Conservation (phyloP, 2,797 vertebrate genomes). For the Sylvia borin region DNA sequence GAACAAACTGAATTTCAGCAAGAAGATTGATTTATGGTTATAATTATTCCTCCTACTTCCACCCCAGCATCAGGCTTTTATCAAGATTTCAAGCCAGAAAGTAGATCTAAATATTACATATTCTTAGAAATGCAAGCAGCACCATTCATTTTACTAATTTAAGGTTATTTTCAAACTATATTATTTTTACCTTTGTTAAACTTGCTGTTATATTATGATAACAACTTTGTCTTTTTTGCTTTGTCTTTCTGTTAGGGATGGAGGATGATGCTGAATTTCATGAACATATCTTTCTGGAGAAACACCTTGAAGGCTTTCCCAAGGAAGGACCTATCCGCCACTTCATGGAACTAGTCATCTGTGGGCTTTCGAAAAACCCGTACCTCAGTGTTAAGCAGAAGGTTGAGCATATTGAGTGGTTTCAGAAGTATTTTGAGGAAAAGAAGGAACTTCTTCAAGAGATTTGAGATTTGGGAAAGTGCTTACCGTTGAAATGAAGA, state of each 20-base stretch:
- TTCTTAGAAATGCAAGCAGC: not conserved
- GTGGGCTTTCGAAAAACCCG: conserved; percentile 90
- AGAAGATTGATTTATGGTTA: not conserved
- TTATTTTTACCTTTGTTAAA: not conserved
- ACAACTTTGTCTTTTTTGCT: not conserved
- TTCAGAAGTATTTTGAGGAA: conserved; percentile 90
- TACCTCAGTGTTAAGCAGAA: conserved; percentile 89
- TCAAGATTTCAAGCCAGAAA: not conserved
- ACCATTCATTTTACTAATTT: not conserved
- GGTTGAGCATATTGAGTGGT: conserved; percentile 92
- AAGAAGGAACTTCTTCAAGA: conserved; percentile 87
- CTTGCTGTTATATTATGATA: not conserved
- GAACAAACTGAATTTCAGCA: not conserved
- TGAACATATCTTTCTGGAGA: conserved; percentile 93
- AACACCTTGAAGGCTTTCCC: conserved; percentile 88
- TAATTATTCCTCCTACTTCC: not conserved
- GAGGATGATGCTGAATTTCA: conserved; percentile 93
- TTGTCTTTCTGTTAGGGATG: conserved; percentile 77
- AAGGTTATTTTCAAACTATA: not conserved
- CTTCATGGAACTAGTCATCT: conserved; percentile 95
- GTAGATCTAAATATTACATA: not conserved
- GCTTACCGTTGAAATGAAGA: not conserved
- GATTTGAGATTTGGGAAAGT: conserved; percentile 53
- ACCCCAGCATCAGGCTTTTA: not conserved
- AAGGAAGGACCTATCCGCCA: conserved; percentile 89